Percentiles rank a stretch among this genome's conserved stretches.
phyloP scores from a whole-genome alignment of 2,888 invertebrate species.

The Drosophila affinis region DNA sequence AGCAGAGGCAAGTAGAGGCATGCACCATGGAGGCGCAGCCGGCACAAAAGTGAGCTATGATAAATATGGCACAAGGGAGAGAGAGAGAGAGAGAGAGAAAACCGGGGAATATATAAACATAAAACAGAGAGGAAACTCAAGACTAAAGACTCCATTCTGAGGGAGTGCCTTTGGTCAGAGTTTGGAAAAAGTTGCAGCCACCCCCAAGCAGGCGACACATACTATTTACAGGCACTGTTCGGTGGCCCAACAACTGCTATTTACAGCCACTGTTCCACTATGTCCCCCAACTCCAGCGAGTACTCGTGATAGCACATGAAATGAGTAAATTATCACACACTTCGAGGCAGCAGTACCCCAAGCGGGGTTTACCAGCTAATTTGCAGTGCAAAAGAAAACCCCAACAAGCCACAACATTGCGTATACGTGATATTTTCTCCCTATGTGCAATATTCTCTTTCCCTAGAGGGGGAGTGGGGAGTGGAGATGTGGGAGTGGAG shows the following conservation, averaged over 20 bases:
- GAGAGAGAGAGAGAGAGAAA: background rate
- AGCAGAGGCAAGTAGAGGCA: no score
- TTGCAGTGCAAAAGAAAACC: constrained; percentile 69
- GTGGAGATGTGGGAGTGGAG: background rate
- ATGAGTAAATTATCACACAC: constrained; percentile 77
- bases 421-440: constrained; percentile 73
- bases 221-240: constrained; percentile 30
- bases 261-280: constrained; percentile 15
- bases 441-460: constrained; percentile 34
- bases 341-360: constrained; percentile 18
- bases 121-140: constrained; percentile 44
- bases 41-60: constrained; percentile 65
- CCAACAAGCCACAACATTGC: constrained; percentile 76
- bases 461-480: background rate
- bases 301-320: constrained; percentile 73
- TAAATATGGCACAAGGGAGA: constrained; percentile 54
- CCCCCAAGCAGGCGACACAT: constrained; percentile 24
- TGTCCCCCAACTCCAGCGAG: background rate
- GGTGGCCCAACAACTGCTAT: constrained; percentile 1
- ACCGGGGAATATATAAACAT: constrained; percentile 36
- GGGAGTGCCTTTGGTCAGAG: constrained; percentile 25
- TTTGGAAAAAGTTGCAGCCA: constrained; percentile 17
- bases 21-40: constrained; percentile 33
- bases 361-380: constrained; percentile 53
- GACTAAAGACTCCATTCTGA: constrained; percentile 51